A percentile compares a stretch with the other conserved stretches of the same genome.
These are phyloP conservation scores for Takifugu flavidus DNA, from an alignment of 2,113 vertebrate genomes.

Conservation along the genomic window DNA sequence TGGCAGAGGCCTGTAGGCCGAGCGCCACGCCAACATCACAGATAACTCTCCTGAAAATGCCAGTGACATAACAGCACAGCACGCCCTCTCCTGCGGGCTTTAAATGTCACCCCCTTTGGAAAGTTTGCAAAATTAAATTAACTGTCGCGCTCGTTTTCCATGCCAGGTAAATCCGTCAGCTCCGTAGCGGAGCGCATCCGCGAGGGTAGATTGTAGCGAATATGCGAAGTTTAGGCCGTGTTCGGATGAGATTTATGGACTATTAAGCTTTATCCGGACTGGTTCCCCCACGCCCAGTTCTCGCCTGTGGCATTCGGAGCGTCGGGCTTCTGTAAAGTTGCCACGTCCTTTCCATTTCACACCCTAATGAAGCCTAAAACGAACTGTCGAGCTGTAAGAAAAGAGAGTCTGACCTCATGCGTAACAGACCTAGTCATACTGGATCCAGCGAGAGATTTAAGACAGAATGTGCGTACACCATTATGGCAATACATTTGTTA, in stretches of 20 bases:
- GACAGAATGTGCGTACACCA: constrained; percentile 35
- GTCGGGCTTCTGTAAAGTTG: constrained; percentile 66
- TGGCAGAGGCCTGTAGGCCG: constrained; percentile 1
- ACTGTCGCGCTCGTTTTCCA: constrained; percentile 54
- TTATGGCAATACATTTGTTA: constrained; percentile 53
- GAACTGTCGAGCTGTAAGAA: neutral
- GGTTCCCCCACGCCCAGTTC: constrained; percentile 63
- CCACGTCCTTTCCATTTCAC: constrained; percentile 60
- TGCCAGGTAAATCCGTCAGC: constrained; percentile 28
- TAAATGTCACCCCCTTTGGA: constrained; percentile 37
- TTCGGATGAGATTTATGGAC: constrained; percentile 25
- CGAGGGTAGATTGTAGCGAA: constrained; percentile 6
- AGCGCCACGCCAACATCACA: neutral
- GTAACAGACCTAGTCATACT: constrained; percentile 25
- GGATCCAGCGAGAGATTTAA: constrained; percentile 8
- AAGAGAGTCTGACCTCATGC: constrained; percentile 25
- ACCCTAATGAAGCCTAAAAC: constrained; percentile 26
- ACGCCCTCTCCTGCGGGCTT: constrained; percentile 14
- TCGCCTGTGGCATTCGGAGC: constrained; percentile 52
- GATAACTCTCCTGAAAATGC: no score
- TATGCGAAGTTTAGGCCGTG: constrained; percentile 29
- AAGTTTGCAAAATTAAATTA: constrained; percentile 47
- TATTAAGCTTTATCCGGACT: constrained; percentile 33
- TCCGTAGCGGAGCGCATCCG: constrained; percentile 16
- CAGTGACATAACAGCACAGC: neutral